Percentiles rank a stretch among this genome's conserved stretches.
Conservation (phyloP, 2,113 vertebrate species). For the Pedetes capensis region DNA sequence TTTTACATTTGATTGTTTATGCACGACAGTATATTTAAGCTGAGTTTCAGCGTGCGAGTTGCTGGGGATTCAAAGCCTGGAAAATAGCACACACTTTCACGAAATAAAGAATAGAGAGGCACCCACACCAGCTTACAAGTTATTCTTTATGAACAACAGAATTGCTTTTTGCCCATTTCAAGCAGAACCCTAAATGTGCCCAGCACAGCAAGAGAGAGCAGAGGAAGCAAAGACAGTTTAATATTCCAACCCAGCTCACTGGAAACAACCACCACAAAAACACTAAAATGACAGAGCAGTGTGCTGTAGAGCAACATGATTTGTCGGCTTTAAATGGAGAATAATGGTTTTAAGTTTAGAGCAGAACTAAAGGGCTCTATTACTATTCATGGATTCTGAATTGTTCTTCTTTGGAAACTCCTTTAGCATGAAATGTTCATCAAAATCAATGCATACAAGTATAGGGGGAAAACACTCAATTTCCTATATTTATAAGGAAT, state of each 20-base stretch:
- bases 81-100: slow-evolving; percentile 75
- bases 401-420: slow-evolving; percentile 83
- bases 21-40: slow-evolving; percentile 51
- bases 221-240: slow-evolving; percentile 78
- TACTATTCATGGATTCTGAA: slow-evolving; percentile 87
- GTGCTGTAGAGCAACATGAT: slow-evolving; percentile 83
- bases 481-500: slow-evolving; percentile 66
- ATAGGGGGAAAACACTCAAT: slow-evolving; percentile 69
- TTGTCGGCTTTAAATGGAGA: slow-evolving; percentile 86
- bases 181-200: slow-evolving; percentile 80
- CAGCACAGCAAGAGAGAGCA: slow-evolving; percentile 82
- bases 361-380: slow-evolving; percentile 85
- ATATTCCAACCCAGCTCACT: slow-evolving; percentile 84
- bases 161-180: slow-evolving; percentile 85
- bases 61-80: slow-evolving; percentile 77
- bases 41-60: slow-evolving; percentile 74
- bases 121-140: slow-evolving; percentile 71
- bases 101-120: slow-evolving; percentile 80
- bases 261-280: slow-evolving; percentile 59
- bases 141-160: slow-evolving; percentile 83
- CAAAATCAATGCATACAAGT: slow-evolving; percentile 81
- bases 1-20: slow-evolving; percentile 79
- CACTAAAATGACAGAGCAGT: slow-evolving; percentile 81
- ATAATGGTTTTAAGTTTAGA: slow-evolving; percentile 87
- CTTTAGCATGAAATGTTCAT: slow-evolving; percentile 86